Conservation (phyloP, 2,888 invertebrate genomes). For the Helobdella robusta region DNA sequence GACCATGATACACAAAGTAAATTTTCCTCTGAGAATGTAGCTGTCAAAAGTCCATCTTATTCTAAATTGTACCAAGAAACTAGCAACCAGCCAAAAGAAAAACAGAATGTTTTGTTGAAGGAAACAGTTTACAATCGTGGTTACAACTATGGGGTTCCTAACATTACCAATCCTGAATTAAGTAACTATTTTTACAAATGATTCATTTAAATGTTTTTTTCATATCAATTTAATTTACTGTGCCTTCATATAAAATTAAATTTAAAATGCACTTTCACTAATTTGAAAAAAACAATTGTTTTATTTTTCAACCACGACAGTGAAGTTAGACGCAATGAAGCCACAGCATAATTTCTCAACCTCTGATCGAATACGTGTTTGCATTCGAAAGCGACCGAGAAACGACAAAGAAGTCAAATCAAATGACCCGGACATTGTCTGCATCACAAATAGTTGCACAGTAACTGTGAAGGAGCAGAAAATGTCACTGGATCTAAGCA, state of each 20-base stretch:
- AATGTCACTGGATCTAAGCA: constrained; percentile 44
- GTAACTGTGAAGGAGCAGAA: constrained; percentile 44
- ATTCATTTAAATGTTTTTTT: not conserved
- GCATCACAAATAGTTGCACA: constrained; percentile 33
- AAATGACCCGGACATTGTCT: constrained; percentile 42
- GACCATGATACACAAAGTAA: too few species aligned
- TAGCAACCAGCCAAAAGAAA: not conserved
- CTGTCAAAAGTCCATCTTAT: too few species aligned
- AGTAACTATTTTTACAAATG: not conserved
- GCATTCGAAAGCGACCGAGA: constrained; percentile 45
- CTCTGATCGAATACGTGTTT: constrained; percentile 40
- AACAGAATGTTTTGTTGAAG: constrained; percentile 32
- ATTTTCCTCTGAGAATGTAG: too few species aligned
- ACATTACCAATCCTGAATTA: not conserved
- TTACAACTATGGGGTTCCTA: constrained; percentile 48
- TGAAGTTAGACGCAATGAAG: not conserved
- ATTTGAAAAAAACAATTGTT: not conserved
- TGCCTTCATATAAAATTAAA: not conserved
- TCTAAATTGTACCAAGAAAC: not conserved
- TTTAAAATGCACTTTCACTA: not conserved
- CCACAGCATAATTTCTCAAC: not conserved
- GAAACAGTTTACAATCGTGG: constrained; percentile 39
- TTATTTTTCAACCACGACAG: not conserved
- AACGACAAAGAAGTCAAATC: constrained; percentile 40
- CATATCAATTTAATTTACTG: not conserved